Conservation (phyloP, 2,113 vertebrate genomes). For the Tamias sibiricus region DNA sequence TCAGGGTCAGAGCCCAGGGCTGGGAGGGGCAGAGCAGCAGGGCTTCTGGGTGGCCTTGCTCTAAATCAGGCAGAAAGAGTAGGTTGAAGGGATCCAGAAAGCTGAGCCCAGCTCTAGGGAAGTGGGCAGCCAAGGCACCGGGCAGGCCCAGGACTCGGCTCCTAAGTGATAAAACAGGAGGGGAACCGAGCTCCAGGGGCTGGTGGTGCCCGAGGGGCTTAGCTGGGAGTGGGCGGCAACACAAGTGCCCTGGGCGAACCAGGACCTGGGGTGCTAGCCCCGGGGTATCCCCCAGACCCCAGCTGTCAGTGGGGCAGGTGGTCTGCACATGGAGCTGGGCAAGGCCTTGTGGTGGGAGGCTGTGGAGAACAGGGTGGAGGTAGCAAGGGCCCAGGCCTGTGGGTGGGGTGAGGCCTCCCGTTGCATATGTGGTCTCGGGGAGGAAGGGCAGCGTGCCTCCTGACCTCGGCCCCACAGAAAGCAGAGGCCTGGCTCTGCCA, state of each 20-base stretch:
- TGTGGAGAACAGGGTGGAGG: background rate
- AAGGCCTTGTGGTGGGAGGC: background rate
- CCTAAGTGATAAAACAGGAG: background rate
- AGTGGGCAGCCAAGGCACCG: background rate
- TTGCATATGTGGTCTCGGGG: background rate
- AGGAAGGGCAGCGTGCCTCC: background rate
- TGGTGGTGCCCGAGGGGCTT: background rate
- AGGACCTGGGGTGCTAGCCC: too few species aligned
- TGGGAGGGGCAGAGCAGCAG: conserved; percentile 52
- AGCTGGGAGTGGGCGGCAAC: background rate
- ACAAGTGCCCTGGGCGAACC: background rate
- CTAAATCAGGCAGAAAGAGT: conserved; percentile 59
- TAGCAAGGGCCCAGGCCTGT: background rate
- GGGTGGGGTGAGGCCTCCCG: background rate
- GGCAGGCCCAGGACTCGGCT: background rate
- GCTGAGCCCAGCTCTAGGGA: conserved; percentile 20
- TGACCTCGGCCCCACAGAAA: background rate
- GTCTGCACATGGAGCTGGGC: background rate
- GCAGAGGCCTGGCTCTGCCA: background rate
- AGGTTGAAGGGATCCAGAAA: conserved; percentile 41
- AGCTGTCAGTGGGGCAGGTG: background rate
- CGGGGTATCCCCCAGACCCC: background rate
- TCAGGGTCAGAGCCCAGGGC: conserved; percentile 29
- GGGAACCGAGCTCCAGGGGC: background rate
- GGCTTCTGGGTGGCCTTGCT: conserved; percentile 75